Conservation (phyloP, 2,888 invertebrate genomes). For the Watsonalla cultraria region DNA sequence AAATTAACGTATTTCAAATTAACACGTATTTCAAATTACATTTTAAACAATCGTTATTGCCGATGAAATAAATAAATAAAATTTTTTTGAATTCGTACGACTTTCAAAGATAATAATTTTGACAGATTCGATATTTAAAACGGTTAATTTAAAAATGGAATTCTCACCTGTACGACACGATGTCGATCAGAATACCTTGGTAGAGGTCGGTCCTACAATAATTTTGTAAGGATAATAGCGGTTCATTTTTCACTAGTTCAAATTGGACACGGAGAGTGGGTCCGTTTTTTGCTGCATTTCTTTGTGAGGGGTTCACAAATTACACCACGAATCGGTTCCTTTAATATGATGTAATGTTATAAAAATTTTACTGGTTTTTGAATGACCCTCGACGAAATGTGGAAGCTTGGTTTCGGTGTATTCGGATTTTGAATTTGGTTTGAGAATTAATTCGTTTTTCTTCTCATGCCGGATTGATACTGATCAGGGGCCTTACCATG, state of each 20-base stretch:
- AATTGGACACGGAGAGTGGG: constrained; percentile 61
- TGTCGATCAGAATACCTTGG: constrained; percentile 18
- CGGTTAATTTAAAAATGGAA: background rate
- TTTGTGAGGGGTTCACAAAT: constrained; percentile 47
- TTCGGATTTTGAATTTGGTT: background rate
- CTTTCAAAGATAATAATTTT: too few species aligned
- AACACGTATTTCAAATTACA: too few species aligned
- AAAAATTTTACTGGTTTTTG: constrained; percentile 19
- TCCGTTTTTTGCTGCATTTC: constrained; percentile 56
- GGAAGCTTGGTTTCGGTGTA: background rate
- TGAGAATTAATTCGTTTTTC: background rate
- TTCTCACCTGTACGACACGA: constrained; percentile 12
- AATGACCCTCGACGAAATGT: constrained; percentile 8
- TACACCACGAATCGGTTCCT: constrained; percentile 39
- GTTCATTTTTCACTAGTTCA: constrained; percentile 69
- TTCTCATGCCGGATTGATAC: background rate
- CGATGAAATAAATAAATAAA: too few species aligned
- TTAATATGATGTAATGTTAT: constrained; percentile 22
- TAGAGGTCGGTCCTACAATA: constrained; percentile 47
- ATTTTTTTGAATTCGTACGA: too few species aligned
- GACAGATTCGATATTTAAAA: too few species aligned
- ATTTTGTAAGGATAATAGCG: constrained; percentile 60
- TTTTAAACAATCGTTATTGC: too few species aligned
- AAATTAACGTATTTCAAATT: too few species aligned
- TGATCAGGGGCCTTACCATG: too few species aligned